Evolutionary conservation across 2,797 vertebrate genomes (phyloP).

Genomic region (Tiaroga cobitis): DNA sequence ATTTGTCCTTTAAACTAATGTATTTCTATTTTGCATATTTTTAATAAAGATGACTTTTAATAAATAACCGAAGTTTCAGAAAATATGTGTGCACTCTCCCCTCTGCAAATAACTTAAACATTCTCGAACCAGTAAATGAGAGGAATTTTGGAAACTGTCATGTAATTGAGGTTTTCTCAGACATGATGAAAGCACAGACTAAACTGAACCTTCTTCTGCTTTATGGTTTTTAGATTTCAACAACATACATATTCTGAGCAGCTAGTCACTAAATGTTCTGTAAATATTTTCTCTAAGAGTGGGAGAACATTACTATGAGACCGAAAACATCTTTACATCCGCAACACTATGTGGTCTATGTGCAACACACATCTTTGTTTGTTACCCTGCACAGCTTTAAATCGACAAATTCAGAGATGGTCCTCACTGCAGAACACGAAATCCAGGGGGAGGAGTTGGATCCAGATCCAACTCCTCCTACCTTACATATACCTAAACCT

Average conservation of each 20-base stretch:
- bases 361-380: neutral
- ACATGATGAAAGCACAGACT: conserved; percentile 4
- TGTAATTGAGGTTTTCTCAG: conserved; percentile 1
- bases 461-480: too few species aligned
- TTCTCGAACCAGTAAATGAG: neutral
- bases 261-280: neutral
- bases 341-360: neutral
- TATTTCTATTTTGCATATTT: conserved; percentile 63
- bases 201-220: neutral
- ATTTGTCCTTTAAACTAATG: conserved; percentile 85
- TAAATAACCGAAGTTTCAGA: conserved; percentile 14
- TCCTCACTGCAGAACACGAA: too few species aligned
- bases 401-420: neutral
- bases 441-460: too few species aligned
- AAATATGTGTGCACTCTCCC: neutral
- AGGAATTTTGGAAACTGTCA: neutral
- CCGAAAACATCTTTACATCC: neutral
- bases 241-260: neutral
- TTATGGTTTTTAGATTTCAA: neutral
- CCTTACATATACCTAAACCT: too few species aligned
- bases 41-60: conserved; percentile 67
- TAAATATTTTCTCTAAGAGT: neutral
- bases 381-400: neutral
- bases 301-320: neutral
- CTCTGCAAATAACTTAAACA: neutral